Evolutionary conservation across 2,888 invertebrate genomes (phyloP).

Genomic region (Diaprepes abbreviatus): DNA sequence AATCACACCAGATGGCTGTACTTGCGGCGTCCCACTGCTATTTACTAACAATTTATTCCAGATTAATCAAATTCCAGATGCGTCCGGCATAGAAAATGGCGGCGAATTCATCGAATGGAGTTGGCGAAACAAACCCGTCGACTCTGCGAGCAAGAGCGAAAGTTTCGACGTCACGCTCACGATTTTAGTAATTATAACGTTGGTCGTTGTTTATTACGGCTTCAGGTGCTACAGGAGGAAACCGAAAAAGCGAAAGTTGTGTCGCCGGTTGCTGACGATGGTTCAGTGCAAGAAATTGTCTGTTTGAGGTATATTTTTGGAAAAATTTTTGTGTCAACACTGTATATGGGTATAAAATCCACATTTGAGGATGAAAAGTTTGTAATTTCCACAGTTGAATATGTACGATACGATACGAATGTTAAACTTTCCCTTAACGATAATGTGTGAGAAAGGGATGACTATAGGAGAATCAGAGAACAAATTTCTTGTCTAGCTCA

Average conservation of each 20-base stretch:
- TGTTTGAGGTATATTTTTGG: slow-evolving; percentile 47
- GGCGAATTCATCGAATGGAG: slow-evolving; percentile 69
- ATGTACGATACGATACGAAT: too few species aligned
- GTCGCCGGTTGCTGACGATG: slow-evolving; percentile 62
- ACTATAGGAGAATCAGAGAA: too few species aligned
- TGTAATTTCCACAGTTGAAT: too few species aligned
- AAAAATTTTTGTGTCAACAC: too few species aligned
- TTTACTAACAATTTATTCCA: slow-evolving; percentile 56
- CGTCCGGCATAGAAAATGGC: slow-evolving; percentile 70
- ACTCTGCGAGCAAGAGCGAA: slow-evolving; percentile 56
- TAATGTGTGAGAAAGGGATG: too few species aligned
- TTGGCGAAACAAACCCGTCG: slow-evolving; percentile 70
- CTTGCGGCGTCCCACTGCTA: too few species aligned
- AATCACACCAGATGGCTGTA: too few species aligned
- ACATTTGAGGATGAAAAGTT: too few species aligned
- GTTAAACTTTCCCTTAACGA: too few species aligned
- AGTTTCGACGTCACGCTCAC: slow-evolving; percentile 64
- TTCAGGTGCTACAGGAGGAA: slow-evolving; percentile 65
- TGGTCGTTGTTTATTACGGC: slow-evolving; percentile 60
- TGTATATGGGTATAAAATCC: too few species aligned
- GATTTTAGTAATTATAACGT: slow-evolving; percentile 62
- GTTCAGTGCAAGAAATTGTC: slow-evolving; percentile 62
- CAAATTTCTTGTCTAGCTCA: too few species aligned
- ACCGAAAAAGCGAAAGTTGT: slow-evolving; percentile 66
- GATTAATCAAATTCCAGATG: slow-evolving; percentile 62